Base-by-base conservation (phyloP, 1,140 invertebrate genomes). In the Anoplolepis gracilipes region DNA sequence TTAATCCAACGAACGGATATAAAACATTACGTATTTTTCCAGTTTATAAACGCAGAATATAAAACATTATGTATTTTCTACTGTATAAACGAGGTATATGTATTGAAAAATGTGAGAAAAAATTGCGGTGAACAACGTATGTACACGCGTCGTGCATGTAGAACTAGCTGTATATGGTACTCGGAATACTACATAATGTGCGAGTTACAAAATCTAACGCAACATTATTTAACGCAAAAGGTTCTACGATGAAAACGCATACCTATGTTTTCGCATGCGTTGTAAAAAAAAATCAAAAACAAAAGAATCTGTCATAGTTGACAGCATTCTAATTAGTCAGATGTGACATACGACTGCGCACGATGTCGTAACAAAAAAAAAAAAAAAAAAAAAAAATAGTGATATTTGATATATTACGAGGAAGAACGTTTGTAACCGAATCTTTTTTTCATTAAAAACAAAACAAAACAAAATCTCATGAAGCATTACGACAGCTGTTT, bases 331-430 rank as follows among this genome's bases (percentile, higher is more conserved):
- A 82, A 82, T 82, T 72, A 82, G 53, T 46, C 36, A 53, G 53
- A 59, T 33, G 55, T 82, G 78, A 73, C 78, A 28, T 70, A 70
- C 49, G 1, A 30, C 11, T 22, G 33, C 36, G 3, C n/a, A 33
- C 22, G 64, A n/a, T 39, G n/a, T 72, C 46, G 53, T 72, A 82
- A 82, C 39, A 22, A 33, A 22, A 22, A n/a, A n/a, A n/a, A n/a
- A n/a, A n/a, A n/a, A n/a, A 22, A 33, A 22, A 22, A n/a, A n/a
- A 72, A 79, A 72, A 73, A 57, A 67, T 4, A 25, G 53, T 42
- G 39, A 73, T 82, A 73, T 82, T 82, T 82, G 78, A 73, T 82
- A 72, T 67, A 82, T 82, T 72, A 82, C 67, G 67, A 19, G 46
- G 53, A 72, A 59, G n/a, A 59, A 39, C 65, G 65, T 59, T 57